Evolutionary conservation across 2,113 vertebrate genomes (phyloP), one percentile per base, ranked within the genome.

Genomic region (Carassius auratus): DNA sequence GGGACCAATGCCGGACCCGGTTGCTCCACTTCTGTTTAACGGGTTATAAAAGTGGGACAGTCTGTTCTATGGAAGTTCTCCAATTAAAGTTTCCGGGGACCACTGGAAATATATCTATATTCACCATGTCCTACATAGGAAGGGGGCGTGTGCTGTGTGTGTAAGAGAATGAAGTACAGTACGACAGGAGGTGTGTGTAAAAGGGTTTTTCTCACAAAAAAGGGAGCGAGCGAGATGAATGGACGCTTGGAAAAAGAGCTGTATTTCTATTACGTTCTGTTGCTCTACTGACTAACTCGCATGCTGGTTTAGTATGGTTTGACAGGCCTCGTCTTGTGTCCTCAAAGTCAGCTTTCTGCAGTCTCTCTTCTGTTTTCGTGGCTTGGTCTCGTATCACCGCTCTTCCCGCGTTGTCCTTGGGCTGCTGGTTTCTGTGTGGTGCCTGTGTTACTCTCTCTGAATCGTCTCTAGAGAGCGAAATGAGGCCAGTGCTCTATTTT

Each of bases 31-130:
- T 95, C 88, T 88, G 74, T 90, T 90, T 94, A 87, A 86, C 92
- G 91, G 92, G 91, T 91, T 91, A 87, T 91, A 92, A 92, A 95
- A 95, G 92, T 95, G 94, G 95, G 95, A 93, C 95, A 94, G 94
- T 93, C 94, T 95, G 95, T 95, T 95, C 95, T 92, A 93, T 95
- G 95, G 95, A 94, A 90, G 90, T 91, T 93, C 92, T 94, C 94
- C 95, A 95, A 93, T 92, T 94, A 93, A 95, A 94, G 92, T 94
- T 95, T 94, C 94, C 92, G 92, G 94, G 94, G 95, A 95, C 94
- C 61, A 94, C 94, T 95, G 94, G 94, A 95, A 95, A 95, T 95
- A 95, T 93, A 94, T 94, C 93, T 93, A 93, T 93, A 93, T 92
- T 92, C 91, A 92, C 83, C 88, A 91, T 94, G 94, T 92, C 94